Evolutionary conservation across 2,888 invertebrate genomes (phyloP).

Genomic region (Troilus luridus): DNA sequence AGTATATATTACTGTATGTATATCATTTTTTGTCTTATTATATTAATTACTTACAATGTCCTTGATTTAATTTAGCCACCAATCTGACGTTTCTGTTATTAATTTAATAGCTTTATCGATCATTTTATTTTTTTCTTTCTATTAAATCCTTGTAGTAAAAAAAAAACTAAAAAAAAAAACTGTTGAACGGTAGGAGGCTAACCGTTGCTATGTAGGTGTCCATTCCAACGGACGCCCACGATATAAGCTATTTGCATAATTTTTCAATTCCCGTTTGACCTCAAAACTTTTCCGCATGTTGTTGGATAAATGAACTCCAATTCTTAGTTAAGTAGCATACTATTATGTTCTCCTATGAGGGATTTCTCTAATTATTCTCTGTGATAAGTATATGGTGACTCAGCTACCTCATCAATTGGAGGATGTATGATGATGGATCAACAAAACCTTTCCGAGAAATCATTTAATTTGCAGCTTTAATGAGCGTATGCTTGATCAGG

Average conservation of each 20-base stretch:
- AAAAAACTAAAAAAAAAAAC: not conserved
- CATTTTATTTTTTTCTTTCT: not conserved
- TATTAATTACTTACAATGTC: not conserved
- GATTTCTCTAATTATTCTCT: no score
- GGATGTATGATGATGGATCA: not conserved
- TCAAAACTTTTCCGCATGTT: constrained; percentile 25
- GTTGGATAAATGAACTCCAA: constrained; percentile 35
- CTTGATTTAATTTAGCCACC: not conserved
- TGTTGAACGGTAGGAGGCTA: not conserved
- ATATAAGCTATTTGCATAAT: not conserved
- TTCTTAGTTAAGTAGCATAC: not conserved
- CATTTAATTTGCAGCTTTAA: not conserved
- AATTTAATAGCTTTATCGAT: not conserved
- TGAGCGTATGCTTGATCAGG: no score
- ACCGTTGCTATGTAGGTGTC: constrained; percentile 37
- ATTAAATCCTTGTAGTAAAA: not conserved
- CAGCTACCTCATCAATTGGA: not conserved
- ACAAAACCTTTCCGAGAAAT: not conserved
- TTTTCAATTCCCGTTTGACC: constrained; percentile 31
- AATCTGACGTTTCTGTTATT: not conserved
- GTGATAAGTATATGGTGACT: not conserved
- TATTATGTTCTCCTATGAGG: no score
- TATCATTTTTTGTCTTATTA: not conserved
- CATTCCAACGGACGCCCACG: not conserved
- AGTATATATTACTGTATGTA: not conserved